Evolutionary conservation across 2,113 vertebrate species (phyloP), one percentile per base, ranked within the genome.

Genomic region (Cebidichthys violaceus): DNA sequence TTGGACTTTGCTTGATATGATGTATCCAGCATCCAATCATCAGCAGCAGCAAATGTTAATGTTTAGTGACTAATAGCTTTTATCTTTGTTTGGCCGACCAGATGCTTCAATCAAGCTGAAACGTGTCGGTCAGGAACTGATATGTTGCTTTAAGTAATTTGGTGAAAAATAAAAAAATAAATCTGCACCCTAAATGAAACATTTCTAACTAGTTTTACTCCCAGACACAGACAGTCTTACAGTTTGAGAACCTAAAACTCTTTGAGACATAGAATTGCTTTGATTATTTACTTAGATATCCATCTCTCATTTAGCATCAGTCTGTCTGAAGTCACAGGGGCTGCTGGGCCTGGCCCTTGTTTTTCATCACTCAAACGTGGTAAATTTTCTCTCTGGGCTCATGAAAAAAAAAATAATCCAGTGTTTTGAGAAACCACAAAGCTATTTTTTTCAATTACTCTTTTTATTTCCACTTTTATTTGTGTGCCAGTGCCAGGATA

Each of bases 381-480:
- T 33, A 4, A 5, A 54, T n/a, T 18, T 50, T 50, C 47, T 43
- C 41, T 50, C 15, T 50, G 17, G 17, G 47, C 18, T n/a, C 8
- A 54, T 54, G 9, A 54, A n/a, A 20, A 54, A 2, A 37, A 9
- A 9, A 9, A 9, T 50, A 50, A 50, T 50, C 47, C 47, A 50
- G 47, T 20, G 47, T 9, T 18, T 18, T 50, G 47, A 18, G 45
- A 47, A 47, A 47, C 45, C 45, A 47, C 17, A 17, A 47, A 17
- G 45, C 45, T 18, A 18, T 47, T 45, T 47, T 47, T 47, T 47
- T n/a, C 37, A 47, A 66, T 67, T 22, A 4, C n/a, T 66, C 3
- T 84, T 83, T 79, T 54, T 9, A 61, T 55, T 41, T 67, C 65
- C 20, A 57, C 50, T 75, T 70, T 74, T 43, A 62, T 67, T n/a